A percentile compares a stretch with the other conserved stretches of the same genome.
Conservation (phyloP, 2,888 invertebrate genomes). For the Stictocephala bisonia region DNA sequence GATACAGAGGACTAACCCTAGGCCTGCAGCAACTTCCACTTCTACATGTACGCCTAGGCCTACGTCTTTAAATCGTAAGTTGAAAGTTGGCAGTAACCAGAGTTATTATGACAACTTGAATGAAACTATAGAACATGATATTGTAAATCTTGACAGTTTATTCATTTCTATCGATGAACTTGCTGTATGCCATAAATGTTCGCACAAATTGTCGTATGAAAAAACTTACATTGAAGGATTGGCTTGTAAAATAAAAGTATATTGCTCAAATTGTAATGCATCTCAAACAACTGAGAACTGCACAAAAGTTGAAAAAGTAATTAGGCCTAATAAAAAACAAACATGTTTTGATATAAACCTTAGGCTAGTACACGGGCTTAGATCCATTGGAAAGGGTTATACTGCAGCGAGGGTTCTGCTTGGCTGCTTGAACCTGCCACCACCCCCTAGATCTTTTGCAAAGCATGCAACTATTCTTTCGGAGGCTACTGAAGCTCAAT, state of each 20-base stretch:
- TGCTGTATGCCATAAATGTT: constrained; percentile 27
- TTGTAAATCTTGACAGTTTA: constrained; percentile 29
- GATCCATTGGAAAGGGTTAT: constrained; percentile 36
- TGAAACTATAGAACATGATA: constrained; percentile 37
- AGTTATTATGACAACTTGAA: constrained; percentile 24
- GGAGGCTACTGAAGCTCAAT: constrained; percentile 10
- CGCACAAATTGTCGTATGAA: neutral
- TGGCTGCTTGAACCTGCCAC: constrained; percentile 40
- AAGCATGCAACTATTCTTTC: constrained; percentile 3
- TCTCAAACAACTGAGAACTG: constrained; percentile 29
- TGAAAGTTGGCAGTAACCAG: constrained; percentile 12
- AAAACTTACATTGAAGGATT: constrained; percentile 39
- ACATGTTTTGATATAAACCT: constrained; percentile 37
- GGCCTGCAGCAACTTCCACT: neutral
- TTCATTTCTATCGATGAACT: constrained; percentile 6
- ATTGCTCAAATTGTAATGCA: constrained; percentile 26
- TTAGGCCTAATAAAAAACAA: neutral
- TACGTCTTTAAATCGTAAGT: constrained; percentile 16
- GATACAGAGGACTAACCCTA: too few species aligned
- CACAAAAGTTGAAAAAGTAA: neutral
- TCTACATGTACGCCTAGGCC: constrained; percentile 15
- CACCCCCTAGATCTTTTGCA: constrained; percentile 2
- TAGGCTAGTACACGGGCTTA: constrained; percentile 23
- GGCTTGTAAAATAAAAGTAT: constrained; percentile 29
- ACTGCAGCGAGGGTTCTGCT: constrained; percentile 35